Evolutionary conservation across 2,797 vertebrate species (phyloP), one percentile per base, ranked within the genome.

Genomic region (Gymnopithys bicolor): DNA sequence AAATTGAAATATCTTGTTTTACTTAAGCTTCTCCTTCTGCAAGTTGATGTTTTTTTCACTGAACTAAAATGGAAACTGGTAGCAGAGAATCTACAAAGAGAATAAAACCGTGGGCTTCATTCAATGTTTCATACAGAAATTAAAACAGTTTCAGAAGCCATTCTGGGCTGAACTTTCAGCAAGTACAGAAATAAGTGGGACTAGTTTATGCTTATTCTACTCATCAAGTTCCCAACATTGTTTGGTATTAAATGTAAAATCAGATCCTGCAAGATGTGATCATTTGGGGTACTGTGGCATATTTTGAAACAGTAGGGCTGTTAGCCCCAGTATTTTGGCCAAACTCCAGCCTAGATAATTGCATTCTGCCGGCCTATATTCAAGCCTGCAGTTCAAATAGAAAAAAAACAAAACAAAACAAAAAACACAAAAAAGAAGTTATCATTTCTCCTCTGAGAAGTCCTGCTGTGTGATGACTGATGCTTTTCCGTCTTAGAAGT

Each of bases 281-380:
- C 91, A 96, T 97, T 96, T 94, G 96, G 96, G 94, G 74, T 96
- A 95, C 87, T 94, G 95, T 95, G 94, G 92, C 96, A 96, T 97
- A 96, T 97, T 97, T 96, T 90, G 95, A 96, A 97, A 96, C 95
- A 96, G 96, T 96, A 97, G 96, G 96, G 93, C 90, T 94, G 94
- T 96, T 95, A 96, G 92, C 94, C 75, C 64, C 85, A 96, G 94
- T 62, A 56, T 94, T 94, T 89, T 97, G 97, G 97, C 95, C 93
- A 95, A 78, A 92, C 96, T 97, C 97, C 96, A 97, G 77, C 76
- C 76, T 93, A 91, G 94, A 94, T 97, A 97, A 97, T 97, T 97
- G 89, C 94, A 95, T 97, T 96, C 94, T 96, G 96, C 95, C 15
- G 60, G 91, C 96, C 95, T 95, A 85, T 95, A 90, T 93, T 94